phyloP scores from a whole-genome alignment of 2,113 vertebrate genomes.

The Propithecus coquereli region DNA sequence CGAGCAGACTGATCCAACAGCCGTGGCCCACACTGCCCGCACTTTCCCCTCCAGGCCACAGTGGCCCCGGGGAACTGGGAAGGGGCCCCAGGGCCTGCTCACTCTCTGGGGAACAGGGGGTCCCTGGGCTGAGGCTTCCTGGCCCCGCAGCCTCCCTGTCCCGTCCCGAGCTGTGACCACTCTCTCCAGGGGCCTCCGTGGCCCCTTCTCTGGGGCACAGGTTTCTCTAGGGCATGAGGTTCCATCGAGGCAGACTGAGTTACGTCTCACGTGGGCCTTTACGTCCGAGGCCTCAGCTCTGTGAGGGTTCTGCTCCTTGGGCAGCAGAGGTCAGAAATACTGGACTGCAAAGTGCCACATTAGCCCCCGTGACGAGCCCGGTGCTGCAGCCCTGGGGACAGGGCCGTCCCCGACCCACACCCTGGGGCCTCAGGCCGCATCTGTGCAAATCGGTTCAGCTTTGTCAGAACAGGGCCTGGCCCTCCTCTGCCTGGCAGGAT shows the following conservation, averaged over 20 bases:
- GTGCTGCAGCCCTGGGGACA: background rate
- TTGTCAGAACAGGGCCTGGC: fast-evolving
- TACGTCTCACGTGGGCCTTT: background rate
- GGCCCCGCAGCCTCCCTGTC: too few species aligned
- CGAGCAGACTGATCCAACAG: background rate
- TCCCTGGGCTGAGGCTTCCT: background rate
- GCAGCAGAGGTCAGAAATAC: background rate
- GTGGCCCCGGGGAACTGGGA: fast-evolving
- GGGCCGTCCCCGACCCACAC: fast-evolving
- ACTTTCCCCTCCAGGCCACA: background rate
- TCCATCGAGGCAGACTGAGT: fast-evolving
- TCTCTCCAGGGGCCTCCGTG: background rate
- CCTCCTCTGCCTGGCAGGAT: background rate
- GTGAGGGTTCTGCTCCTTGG: background rate
- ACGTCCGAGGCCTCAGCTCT: background rate
- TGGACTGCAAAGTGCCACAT: background rate
- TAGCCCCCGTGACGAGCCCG: background rate
- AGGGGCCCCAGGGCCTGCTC: background rate
- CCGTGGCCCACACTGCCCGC: fast-evolving
- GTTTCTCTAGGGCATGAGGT: background rate
- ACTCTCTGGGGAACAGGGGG: background rate
- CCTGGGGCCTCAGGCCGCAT: background rate
- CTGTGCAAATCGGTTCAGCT: background rate
- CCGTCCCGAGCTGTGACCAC: fast-evolving
- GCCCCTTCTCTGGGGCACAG: background rate